Evolutionary conservation across 2,113 vertebrate genomes (phyloP), one percentile per base, ranked within the genome.

Genomic region (Lagopus leucura): DNA sequence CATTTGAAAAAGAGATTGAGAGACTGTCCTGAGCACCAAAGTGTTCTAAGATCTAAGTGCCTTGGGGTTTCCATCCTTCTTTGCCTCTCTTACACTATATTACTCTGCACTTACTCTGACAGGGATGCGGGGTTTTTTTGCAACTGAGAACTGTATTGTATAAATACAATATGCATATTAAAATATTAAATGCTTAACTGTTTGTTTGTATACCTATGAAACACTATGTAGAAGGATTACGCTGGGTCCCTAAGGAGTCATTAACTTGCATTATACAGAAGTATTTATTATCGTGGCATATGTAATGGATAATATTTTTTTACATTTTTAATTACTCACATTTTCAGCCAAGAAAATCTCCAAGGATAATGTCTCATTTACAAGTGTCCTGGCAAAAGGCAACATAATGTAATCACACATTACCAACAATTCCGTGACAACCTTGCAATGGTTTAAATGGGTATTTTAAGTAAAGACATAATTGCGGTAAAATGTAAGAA

Each of bases 221-320:
- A 93, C 88, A 93, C 91, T 90, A 92, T 95, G 88, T 97, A 95
- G 95, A 73, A 91, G 94, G 95, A 98, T 98, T 98, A 98, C 90
- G 69, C 78, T 96, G 78, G 45, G 92, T 98, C 97, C 96, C 97
- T 61, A 92, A 97, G 95, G 97, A 96, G 86, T 95, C 92, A 96
- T 98, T 97, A 98, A 96, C 95, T 97, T 97, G 96, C 87, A 97
- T 97, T 97, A 97, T 96, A 95, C 81, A 96, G 96, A 98, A 97
- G 96, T 97, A 98, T 98, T 98, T 98, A 97, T 97, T 97, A 97
- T 96, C 96, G 94, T 94, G 97, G 95, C 97, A 97, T 98, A 98
- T 97, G 97, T 97, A 98, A 97, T 92, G 96, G 97, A 98, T 98
- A 98, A 97, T 97, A 97, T 98, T 98, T 98, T 97, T 98, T 98